phyloP scores from a whole-genome alignment of 2,113 vertebrate species.

The Xyrauchen texanus region DNA sequence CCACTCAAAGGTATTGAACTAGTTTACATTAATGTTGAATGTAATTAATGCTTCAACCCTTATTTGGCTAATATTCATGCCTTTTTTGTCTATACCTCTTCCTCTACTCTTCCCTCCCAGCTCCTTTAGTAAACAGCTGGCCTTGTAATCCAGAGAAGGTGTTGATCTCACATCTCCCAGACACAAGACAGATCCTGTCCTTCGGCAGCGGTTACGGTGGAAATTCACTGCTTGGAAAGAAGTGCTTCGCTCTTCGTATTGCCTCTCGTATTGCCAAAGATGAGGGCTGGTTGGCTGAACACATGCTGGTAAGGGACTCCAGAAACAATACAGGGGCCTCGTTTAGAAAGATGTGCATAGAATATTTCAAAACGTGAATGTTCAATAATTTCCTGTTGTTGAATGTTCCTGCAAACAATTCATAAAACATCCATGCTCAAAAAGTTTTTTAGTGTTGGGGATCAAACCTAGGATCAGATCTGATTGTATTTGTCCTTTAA shows the following conservation, averaged over 20 bases:
- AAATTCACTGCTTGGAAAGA: slow-evolving; percentile 96
- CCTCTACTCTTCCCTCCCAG: slow-evolving; percentile 64
- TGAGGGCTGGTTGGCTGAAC: slow-evolving; percentile 96
- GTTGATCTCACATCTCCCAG: slow-evolving; percentile 89
- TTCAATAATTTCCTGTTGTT: too few relatives aligned
- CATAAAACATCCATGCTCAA: too few relatives aligned
- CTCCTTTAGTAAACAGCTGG: slow-evolving; percentile 92
- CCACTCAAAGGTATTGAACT: slow-evolving; percentile 82
- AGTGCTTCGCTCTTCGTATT: slow-evolving; percentile 95
- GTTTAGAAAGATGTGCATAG: neutral
- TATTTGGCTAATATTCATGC: neutral
- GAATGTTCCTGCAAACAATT: too few relatives aligned
- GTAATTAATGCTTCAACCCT: neutral
- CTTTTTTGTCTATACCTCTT: too few relatives aligned
- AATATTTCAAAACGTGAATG: too few relatives aligned
- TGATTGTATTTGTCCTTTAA: neutral
- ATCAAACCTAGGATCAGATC: neutral
- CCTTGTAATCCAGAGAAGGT: slow-evolving; percentile 92
- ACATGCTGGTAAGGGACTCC: slow-evolving; percentile 88
- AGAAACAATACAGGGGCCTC: neutral
- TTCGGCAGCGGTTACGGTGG: slow-evolving; percentile 96
- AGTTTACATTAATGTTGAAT: neutral
- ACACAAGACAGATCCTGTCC: slow-evolving; percentile 88
- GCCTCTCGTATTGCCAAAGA: slow-evolving; percentile 93
- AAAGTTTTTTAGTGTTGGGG: neutral